phyloP scores from a whole-genome alignment of 2,113 vertebrate species.

The Nanorana parkeri region DNA sequence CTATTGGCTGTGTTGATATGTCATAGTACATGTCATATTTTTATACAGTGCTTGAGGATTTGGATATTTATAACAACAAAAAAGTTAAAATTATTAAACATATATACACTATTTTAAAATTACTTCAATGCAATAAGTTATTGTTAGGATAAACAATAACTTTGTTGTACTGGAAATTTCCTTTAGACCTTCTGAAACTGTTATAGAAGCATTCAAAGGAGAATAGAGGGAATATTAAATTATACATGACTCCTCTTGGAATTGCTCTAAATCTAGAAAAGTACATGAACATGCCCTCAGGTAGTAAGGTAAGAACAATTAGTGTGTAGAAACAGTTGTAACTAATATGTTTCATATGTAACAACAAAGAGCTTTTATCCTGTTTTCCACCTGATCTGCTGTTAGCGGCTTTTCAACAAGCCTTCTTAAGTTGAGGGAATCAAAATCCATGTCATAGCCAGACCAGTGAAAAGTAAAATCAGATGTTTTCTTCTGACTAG shows the following conservation, averaged over 20 bases:
- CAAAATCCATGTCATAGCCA: slow-evolving; percentile 63
- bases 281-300: slow-evolving; percentile 66
- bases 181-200: slow-evolving; percentile 44
- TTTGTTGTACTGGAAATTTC: slow-evolving; percentile 1
- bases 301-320: slow-evolving; percentile 66
- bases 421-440: slow-evolving; percentile 63
- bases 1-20: too few species aligned
- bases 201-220: slow-evolving; percentile 57
- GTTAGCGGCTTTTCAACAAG: slow-evolving; percentile 67
- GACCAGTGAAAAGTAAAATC: slow-evolving; percentile 63
- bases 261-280: slow-evolving; percentile 65
- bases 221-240: slow-evolving; percentile 65
- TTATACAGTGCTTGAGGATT: too few species aligned
- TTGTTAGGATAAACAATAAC: not conserved
- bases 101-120: too few species aligned
- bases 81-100: too few species aligned
- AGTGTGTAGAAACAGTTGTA: slow-evolving; percentile 69
- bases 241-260: slow-evolving; percentile 68
- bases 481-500: slow-evolving; percentile 65
- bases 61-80: too few species aligned
- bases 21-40: too few species aligned
- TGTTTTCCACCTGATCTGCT: slow-evolving; percentile 69
- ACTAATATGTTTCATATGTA: slow-evolving; percentile 69
- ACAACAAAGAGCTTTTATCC: slow-evolving; percentile 71
- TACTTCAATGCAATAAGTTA: not conserved